Percentiles rank a stretch among this genome's conserved stretches.
These are phyloP conservation scores for Periophthalmus modestus DNA, from an alignment of 2,113 vertebrate species.

Conservation along the genomic window DNA sequence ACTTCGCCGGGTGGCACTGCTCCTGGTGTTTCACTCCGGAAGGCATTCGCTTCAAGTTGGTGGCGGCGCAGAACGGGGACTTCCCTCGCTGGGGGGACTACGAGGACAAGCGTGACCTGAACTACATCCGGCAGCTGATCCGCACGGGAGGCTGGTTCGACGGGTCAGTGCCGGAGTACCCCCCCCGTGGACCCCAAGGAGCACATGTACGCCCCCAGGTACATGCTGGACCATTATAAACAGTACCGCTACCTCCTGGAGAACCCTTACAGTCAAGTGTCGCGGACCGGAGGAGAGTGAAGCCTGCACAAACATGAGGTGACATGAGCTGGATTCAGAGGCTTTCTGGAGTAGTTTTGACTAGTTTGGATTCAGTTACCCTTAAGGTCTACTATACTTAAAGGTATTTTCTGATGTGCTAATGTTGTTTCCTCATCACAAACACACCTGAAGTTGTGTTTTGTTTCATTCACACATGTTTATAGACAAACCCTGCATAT, in stretches of 20 bases:
- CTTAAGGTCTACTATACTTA: no score
- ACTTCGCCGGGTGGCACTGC: conserved; percentile 98
- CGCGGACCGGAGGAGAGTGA: conserved; percentile 57
- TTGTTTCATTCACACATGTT: no score
- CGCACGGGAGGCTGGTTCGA: conserved; percentile 98
- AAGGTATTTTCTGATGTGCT: no score
- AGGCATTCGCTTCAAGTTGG: conserved; percentile 94
- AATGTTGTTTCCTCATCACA: no score
- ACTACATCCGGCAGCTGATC: conserved; percentile 93
- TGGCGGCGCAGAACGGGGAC: conserved; percentile 96
- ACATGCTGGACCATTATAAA: conserved; percentile 86
- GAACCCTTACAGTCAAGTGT: conserved; percentile 84
- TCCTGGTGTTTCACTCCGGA: conserved; percentile 97
- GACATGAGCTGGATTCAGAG: background rate
- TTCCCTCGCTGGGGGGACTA: conserved; percentile 99
- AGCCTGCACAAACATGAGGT: background rate
- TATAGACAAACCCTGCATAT: no score
- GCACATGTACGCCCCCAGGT: conserved; percentile 96
- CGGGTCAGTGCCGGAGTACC: conserved; percentile 92
- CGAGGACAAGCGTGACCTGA: conserved; percentile 95
- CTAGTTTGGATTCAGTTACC: no score
- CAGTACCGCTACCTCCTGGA: conserved; percentile 90
- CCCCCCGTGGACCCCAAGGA: conserved; percentile 91
- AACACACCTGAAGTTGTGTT: no score
- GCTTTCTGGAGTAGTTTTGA: background rate